Percentiles rank a stretch among this genome's conserved stretches.
phyloP scores from a whole-genome alignment of 2,113 vertebrate genomes.

The Gobius niger region DNA sequence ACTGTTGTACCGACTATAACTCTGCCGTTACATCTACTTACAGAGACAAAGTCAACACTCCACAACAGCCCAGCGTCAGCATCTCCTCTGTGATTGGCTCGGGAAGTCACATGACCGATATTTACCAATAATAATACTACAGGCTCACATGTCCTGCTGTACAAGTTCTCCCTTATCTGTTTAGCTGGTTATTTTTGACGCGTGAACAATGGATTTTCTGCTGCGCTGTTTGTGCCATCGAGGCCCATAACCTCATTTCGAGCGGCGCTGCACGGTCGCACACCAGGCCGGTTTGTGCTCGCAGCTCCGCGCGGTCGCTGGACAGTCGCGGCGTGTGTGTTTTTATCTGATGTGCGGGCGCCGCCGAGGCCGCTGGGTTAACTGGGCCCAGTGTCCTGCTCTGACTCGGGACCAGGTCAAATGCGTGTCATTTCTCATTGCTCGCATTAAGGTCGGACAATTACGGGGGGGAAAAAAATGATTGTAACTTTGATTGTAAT shows the following conservation, averaged over 20 bases:
- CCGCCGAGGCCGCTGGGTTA: background rate
- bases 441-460: too few species aligned
- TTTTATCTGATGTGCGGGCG: background rate
- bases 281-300: slow-evolving; percentile 12
- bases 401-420: background rate
- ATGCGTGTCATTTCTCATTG: background rate
- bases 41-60: too few species aligned
- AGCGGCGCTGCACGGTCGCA: slow-evolving; percentile 17
- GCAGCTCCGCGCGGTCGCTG: background rate
- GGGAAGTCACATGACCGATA: too few species aligned
- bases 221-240: slow-evolving; percentile 8
- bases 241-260: slow-evolving; percentile 9
- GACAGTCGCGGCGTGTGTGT: slow-evolving; percentile 1
- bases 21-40: too few species aligned
- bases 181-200: slow-evolving; percentile 21
- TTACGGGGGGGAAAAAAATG: too few species aligned
- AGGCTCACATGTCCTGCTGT: slow-evolving; percentile 8
- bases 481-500: too few species aligned
- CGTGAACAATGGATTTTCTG: slow-evolving; percentile 10
- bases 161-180: background rate
- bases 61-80: too few species aligned
- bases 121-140: slow-evolving; percentile 30
- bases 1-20: too few species aligned
- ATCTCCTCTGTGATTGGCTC: too few species aligned
- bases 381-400: background rate